Base-by-base conservation (phyloP, 2,113 vertebrate genomes). In the Vimba vimba region DNA sequence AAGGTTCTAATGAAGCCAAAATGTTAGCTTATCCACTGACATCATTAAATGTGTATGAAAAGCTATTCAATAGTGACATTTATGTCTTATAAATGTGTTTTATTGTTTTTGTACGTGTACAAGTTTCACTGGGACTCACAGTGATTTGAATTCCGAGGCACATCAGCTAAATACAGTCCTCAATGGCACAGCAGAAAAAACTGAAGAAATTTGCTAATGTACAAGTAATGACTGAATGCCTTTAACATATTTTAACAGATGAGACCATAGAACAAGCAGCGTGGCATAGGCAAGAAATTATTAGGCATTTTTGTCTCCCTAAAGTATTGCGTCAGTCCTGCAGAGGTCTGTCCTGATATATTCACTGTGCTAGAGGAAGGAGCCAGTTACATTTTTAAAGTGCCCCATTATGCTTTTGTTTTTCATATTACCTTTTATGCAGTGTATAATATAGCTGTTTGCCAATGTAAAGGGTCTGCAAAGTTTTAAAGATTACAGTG, bases 291-390 rank as follows among this genome's bases (percentile, higher is more conserved):
- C 86, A 85, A 81, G 85, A 87, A 83, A 21, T 87, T 75, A 90
- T 87, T 71, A 68, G 88, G 86, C 91, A 55, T 85, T 76, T 86
- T 59, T 86, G 73, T 87, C 88, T 81, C 79, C 27, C 66, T 69
- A 52, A 73, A 86, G 71, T 52, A 84, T 89, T 89, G 88, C 89
- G 88, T 88, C 90, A 90, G 83, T 89, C 90, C 88, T 92, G 92
- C 92, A 92, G 90, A 91, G 90, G 86, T 91, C 90, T 84, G 88
- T 87, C 68, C 64, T 91, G 78, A 93, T 89, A 89, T 87, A 88
- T 90, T 86, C 81, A 50, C 55, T 85, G 50, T 21, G 50, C 39
- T 85, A 84, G 86, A 75, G 79, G 75, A 62, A 88, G 81, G 47
- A 87, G 30, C 10, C 52, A 62, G 36, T 73, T 23, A 23, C 9